phyloP scores from a whole-genome alignment of 2,113 vertebrate species.

The Osmerus eperlanus region DNA sequence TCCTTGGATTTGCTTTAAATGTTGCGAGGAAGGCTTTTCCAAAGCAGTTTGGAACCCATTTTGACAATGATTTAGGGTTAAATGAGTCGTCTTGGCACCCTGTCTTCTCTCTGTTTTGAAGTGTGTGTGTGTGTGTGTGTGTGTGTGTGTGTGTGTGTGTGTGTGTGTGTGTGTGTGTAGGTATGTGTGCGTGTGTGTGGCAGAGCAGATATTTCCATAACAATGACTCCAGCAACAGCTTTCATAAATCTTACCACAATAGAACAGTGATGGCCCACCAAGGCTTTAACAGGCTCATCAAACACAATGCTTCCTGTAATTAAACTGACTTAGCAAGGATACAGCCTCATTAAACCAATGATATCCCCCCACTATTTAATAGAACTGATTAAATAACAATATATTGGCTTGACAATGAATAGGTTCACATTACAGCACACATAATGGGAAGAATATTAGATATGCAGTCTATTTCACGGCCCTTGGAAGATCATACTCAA shows the following conservation, averaged over 20 bases:
- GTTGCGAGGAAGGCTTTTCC: too few relatives aligned
- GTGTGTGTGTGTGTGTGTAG: neutral
- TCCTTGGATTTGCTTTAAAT: neutral
- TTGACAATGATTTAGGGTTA: too few relatives aligned
- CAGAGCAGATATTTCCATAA: slow-evolving; percentile 28
- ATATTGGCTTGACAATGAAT: neutral
- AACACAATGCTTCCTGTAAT: neutral
- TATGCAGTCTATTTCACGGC: too few relatives aligned
- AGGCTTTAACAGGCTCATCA: neutral
- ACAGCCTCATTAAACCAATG: neutral
- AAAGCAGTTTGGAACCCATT: too few relatives aligned
- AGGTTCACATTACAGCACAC: neutral
- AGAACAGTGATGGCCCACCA: neutral
- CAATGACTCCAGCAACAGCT: slow-evolving; percentile 3
- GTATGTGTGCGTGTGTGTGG: neutral
- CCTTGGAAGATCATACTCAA: too few relatives aligned
- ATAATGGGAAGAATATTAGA: neutral
- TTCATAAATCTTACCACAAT: slow-evolving; percentile 15
- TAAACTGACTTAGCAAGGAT: neutral
- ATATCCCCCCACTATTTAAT: slow-evolving; percentile 2
- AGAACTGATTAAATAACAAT: slow-evolving; percentile 4
- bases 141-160: neutral
- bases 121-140: too few relatives aligned
- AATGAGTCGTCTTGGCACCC: too few relatives aligned
- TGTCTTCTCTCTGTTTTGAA: too few relatives aligned